Evolutionary conservation across 2,888 invertebrate species (phyloP).

Genomic region (Antheraea yamamai): DNA sequence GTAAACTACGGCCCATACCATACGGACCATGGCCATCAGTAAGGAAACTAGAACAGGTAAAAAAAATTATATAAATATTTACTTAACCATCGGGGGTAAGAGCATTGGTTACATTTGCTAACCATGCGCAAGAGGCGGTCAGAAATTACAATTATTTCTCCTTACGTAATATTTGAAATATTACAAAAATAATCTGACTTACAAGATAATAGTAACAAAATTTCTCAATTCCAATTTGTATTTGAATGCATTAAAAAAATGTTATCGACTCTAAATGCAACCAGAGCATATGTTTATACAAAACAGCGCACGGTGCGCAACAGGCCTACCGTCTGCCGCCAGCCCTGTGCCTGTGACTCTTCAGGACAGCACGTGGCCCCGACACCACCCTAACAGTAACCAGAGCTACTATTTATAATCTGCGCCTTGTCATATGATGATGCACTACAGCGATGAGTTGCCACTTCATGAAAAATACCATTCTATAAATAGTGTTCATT

Average conservation of each 20-base stretch:
- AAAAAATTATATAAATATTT: no score
- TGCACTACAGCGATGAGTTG: constrained; percentile 45
- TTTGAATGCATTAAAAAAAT: background rate
- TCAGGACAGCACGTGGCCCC: constrained; percentile 45
- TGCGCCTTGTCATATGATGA: constrained; percentile 41
- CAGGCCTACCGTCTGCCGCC: constrained; percentile 7
- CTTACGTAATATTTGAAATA: background rate
- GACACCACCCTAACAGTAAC: constrained; percentile 52
- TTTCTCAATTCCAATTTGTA: background rate
- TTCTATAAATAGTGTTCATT: background rate
- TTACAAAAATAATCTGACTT: background rate
- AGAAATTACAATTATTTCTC: no score
- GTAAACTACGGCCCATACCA: no score
- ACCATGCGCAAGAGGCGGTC: no score
- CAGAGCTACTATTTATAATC: constrained; percentile 57
- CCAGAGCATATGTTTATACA: constrained; percentile 23
- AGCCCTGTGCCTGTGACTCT: constrained; percentile 51
- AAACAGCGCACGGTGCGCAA: constrained; percentile 16
- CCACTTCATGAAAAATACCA: constrained; percentile 4
- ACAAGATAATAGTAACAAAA: background rate
- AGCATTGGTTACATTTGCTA: no score
- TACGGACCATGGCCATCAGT: no score
- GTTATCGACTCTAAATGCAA: background rate
- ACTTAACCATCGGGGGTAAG: no score
- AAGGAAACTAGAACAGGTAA: no score